phyloP scores from a whole-genome alignment of 2,113 vertebrate genomes.

The Corapipo altera region DNA sequence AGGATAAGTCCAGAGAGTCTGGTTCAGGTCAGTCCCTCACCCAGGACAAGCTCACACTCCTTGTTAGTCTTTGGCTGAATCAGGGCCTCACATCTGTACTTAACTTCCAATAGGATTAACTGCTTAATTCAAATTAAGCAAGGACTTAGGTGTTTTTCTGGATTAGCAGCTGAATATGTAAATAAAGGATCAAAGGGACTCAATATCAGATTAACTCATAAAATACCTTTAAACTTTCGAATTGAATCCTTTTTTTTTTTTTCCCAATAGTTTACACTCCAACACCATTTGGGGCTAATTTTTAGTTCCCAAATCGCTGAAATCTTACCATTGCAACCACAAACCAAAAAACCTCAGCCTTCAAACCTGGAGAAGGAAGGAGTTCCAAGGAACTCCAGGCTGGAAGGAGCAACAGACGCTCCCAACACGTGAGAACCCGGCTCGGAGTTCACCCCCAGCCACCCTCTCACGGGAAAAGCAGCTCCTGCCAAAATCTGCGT shows the following conservation, averaged over 20 bases:
- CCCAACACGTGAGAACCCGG: slow-evolving; percentile 2
- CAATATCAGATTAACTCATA: slow-evolving; percentile 12
- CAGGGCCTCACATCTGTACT: background rate
- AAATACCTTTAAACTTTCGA: background rate
- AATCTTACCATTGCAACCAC: background rate
- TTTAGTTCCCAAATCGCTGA: background rate
- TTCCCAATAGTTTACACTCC: background rate
- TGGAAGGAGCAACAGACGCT: background rate
- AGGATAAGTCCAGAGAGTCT: background rate
- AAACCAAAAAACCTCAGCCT: background rate
- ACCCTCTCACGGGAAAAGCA: slow-evolving; percentile 11
- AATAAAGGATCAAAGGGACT: slow-evolving; percentile 31
- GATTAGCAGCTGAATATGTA: slow-evolving; percentile 37
- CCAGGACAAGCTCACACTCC: background rate
- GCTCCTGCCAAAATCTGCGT: background rate
- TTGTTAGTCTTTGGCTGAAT: background rate
- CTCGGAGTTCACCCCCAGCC: background rate
- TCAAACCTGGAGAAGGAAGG: background rate
- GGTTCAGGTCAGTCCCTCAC: background rate
- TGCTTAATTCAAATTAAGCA: slow-evolving; percentile 14
- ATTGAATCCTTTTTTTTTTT: background rate
- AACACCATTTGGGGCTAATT: background rate
- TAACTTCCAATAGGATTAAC: slow-evolving; percentile 10
- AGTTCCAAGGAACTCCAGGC: background rate
- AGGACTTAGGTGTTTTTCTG: slow-evolving; percentile 27